A percentile compares a stretch with the other conserved stretches of the same genome.
These are phyloP conservation scores for Catocala fraxini DNA, from an alignment of 2,888 invertebrate species.

Conservation along the genomic window DNA sequence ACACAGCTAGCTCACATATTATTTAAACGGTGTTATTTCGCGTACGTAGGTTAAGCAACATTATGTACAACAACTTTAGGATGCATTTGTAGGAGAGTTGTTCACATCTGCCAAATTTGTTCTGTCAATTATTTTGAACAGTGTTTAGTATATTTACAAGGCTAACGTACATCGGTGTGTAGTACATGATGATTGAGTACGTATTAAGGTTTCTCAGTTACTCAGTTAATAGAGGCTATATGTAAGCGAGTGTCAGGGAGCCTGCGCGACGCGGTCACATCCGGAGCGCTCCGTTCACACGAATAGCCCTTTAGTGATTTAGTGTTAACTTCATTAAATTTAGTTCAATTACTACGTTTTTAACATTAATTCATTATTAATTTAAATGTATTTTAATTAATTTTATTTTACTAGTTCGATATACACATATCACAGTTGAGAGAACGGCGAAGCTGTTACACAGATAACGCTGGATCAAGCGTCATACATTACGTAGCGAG, in stretches of 20 bases:
- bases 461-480: conserved; percentile 23
- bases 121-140: conserved; percentile 36
- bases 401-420: conserved; percentile 32
- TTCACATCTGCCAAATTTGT: conserved; percentile 44
- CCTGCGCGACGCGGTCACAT: conserved; percentile 2
- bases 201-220: conserved; percentile 24
- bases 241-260: conserved; percentile 35
- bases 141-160: conserved; percentile 15
- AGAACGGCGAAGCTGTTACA: conserved; percentile 21
- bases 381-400: conserved; percentile 42
- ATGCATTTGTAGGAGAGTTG: conserved; percentile 23
- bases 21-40: background rate
- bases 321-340: conserved; percentile 48
- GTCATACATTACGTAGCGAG: background rate
- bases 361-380: conserved; percentile 47
- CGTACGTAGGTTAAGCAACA: background rate
- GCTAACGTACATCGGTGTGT: conserved; percentile 25
- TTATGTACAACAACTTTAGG: background rate
- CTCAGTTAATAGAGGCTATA: conserved; percentile 43
- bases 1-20: background rate
- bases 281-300: conserved; percentile 41
- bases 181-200: conserved; percentile 21
- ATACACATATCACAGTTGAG: conserved; percentile 35
- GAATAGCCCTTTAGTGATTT: conserved; percentile 50
- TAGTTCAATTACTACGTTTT: conserved; percentile 47